Base-by-base conservation (phyloP, 2,888 invertebrate species). In the Cerastis rubricosa region DNA sequence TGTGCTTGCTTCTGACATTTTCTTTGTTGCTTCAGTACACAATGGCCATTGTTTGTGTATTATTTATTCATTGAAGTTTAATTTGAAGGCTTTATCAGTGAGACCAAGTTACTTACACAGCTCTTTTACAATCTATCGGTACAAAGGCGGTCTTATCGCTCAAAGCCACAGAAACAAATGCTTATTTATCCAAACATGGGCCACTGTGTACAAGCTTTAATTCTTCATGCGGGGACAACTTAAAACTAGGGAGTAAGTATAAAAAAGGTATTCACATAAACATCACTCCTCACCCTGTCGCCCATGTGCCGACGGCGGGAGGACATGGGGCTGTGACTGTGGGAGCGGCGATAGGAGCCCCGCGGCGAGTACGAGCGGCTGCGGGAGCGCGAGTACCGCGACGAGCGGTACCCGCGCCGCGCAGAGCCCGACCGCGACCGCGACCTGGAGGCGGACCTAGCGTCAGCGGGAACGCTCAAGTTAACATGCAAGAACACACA, bases 291-390 rank as follows among this genome's bases (percentile, higher is more conserved):
- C 95, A 97, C 97, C 94, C 98, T 97, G 92, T 98, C 98, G 84
- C 98, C 98, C 81, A 97, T 96, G 93, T 98, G 98, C 65, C 98
- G 97, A 88, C 98, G 97, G 81, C 98, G 97, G 85, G 97, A 98
- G 54, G 98, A 98, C 98, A 98, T 98, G 43, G 98, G 98, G 92
- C 98, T 98, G 91, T 98, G 97, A 80, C 98, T 98, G 94, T 97
- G 97, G 66, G 97, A 97, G 90, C 97, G 97, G 87, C 97, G 97
- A 89, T 97, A 97, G 72, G 97, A 97, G 81, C 97, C 96, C 77
- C 96, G 94, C 22, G 97, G 97, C 43, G 97, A 97, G 92, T 97
- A 97, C 64, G 98, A 97, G 84, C 97, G 97, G 45, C 97, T 97
- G 86, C 97, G 97, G 90, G 97, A 97, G 86, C 97, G 97, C 54